Evolutionary conservation across 2,888 invertebrate genomes (phyloP), one percentile per base, ranked within the genome.

Genomic region (Drosophila diplacantha): DNA sequence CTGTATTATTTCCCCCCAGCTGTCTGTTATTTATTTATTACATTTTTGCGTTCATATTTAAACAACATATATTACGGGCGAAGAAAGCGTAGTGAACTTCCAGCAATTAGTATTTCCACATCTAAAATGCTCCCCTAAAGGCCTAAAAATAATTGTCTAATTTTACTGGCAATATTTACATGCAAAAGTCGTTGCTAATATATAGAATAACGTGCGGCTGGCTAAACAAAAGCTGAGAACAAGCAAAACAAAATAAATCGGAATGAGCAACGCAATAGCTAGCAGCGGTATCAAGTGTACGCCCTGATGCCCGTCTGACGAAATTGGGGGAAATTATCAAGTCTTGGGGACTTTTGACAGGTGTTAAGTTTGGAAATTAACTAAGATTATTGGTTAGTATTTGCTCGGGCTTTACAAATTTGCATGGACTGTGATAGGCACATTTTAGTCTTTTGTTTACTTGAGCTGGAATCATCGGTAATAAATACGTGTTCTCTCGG

Each of bases 21-120:
- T 47, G 47, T 44, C 24, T 52, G 9, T 26, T 64, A 50, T 56
- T 58, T 52, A 56, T 41, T 58, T 68, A 54, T 52, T 60, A 64
- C 44, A 16, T 35, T 59, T 67, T 69, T 53, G 43, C 58, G 47
- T 32, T 44, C 57, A 49, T 58, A 64, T 71, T 53, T 43, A 31
- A 46, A 43, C 26, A 26, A 62, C 67, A 66, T 78, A 75, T 77
- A 81, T 75, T 81, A 68, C 70, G 50, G 9, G 14, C 16, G 5
- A 16, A 18, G 35, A 35, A 24, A 43, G 11, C 34, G 2, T 6
- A 18, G 46, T n/a, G 38, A 60, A 51, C 34, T 20, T 7, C 16
- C 24, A 26, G 12, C 39, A 35, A 60, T 31, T 37, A 11, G 20
- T 34, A 51, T 50, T 50, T 31, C 35, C 61, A 24, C 43, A 20